A percentile compares a stretch with the other conserved stretches of the same genome.
Evolutionary conservation across 2,113 vertebrate species (phyloP).

Genomic region (Felis chaus): DNA sequence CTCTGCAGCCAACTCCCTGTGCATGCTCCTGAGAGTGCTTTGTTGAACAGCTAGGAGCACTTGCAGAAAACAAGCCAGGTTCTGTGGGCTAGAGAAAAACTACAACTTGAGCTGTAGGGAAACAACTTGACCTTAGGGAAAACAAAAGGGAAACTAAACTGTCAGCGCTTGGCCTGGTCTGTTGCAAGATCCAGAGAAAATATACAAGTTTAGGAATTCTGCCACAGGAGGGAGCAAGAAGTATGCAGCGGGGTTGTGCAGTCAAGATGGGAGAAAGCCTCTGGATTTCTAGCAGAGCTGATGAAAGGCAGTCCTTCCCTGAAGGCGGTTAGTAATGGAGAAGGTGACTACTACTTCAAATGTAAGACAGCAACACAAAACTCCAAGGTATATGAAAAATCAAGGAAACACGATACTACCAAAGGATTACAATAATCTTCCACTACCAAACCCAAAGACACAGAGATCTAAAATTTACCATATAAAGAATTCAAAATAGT

Average conservation of each 20-base stretch:
- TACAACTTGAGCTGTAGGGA: background rate
- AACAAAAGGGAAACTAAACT: background rate
- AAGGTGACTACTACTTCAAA: background rate
- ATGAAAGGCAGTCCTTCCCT: background rate
- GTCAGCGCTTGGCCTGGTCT: background rate
- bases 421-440: background rate
- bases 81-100: background rate
- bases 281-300: background rate
- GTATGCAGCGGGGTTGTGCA: background rate
- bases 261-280: background rate
- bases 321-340: background rate
- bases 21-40: background rate
- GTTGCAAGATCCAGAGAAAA: background rate
- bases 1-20: background rate
- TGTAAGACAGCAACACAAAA: background rate
- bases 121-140: background rate
- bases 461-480: background rate
- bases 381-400: background rate
- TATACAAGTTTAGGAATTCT: background rate
- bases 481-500: background rate
- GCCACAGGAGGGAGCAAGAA: background rate
- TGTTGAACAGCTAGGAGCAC: background rate
- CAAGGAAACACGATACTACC: background rate
- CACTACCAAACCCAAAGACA: background rate
- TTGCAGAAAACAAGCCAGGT: background rate